Evolutionary conservation across 2,888 invertebrate genomes (phyloP).

Genomic region (Cremastinae sp.): DNA sequence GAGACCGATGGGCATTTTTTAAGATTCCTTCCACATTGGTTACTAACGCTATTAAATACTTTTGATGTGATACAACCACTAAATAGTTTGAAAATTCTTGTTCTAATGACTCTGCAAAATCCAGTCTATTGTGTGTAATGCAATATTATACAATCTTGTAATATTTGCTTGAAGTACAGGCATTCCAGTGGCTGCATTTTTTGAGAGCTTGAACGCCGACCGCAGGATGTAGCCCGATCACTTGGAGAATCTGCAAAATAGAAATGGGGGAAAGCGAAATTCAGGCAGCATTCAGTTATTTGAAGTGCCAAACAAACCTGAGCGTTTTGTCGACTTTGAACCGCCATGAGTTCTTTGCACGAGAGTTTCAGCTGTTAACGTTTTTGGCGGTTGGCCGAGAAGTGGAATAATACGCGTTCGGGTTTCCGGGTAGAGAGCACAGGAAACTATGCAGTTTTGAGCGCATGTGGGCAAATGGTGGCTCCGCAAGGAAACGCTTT

Average conservation of each 20-base stretch:
- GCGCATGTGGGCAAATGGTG: constrained; percentile 19
- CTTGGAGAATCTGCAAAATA: constrained; percentile 48
- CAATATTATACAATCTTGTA: constrained; percentile 27
- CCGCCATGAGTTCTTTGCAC: constrained; percentile 47
- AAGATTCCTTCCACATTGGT: too few species aligned
- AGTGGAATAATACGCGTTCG: constrained; percentile 16
- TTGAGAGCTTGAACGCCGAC: constrained; percentile 23
- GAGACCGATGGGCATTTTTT: too few species aligned
- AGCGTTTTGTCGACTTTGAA: constrained; percentile 56
- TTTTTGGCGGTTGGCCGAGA: constrained; percentile 58
- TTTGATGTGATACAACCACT: too few species aligned
- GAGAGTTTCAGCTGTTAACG: constrained; percentile 42
- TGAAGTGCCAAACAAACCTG: constrained; percentile 10
- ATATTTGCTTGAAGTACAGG: constrained; percentile 32
- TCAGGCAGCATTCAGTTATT: constrained; percentile 5
- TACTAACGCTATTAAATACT: too few species aligned
- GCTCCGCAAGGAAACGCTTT: too few species aligned
- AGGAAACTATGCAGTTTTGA: constrained; percentile 22
- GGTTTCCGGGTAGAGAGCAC: neutral
- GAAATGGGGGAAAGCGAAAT: too few species aligned
- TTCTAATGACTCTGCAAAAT: too few species aligned
- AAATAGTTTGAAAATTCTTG: too few species aligned
- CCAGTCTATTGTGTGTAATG: constrained; percentile 4
- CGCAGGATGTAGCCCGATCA: constrained; percentile 32
- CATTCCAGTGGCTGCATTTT: constrained; percentile 33